phyloP scores from a whole-genome alignment of 1,140 invertebrate genomes.

The Bathynomus jamesi region DNA sequence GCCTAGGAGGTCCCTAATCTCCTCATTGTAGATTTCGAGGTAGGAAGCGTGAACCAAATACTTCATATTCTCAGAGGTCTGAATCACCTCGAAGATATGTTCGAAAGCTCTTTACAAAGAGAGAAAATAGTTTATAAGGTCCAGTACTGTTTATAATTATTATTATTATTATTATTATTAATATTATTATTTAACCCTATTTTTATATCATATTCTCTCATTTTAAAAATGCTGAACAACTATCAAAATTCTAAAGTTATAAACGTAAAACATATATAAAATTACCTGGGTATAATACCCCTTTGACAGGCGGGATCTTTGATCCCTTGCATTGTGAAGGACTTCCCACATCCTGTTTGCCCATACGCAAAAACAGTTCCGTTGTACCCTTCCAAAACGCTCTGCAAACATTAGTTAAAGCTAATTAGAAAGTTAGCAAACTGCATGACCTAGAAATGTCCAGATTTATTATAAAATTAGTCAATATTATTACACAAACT shows the following conservation, averaged over 20 bases:
- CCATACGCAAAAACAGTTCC: slow-evolving; percentile 81
- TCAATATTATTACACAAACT: too few species aligned
- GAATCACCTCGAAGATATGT: slow-evolving; percentile 85
- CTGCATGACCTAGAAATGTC: too few species aligned
- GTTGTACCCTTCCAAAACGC: slow-evolving; percentile 78
- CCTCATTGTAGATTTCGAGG: slow-evolving; percentile 88
- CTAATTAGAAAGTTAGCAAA: too few species aligned
- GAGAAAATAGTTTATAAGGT: not conserved
- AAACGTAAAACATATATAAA: not conserved
- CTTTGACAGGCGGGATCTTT: slow-evolving; percentile 48
- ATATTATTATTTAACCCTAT: too few species aligned
- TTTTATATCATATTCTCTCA: too few species aligned
- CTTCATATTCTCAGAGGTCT: slow-evolving; percentile 67
- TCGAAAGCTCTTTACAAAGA: slow-evolving; percentile 59
- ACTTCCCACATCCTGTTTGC: slow-evolving; percentile 72
- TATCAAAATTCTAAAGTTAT: too few species aligned
- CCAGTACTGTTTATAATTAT: not conserved
- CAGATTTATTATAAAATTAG: too few species aligned
- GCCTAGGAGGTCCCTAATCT: slow-evolving; percentile 58
- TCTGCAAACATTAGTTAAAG: slow-evolving; percentile 45
- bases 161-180: not conserved
- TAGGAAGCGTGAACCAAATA: slow-evolving; percentile 85
- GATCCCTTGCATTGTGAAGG: slow-evolving; percentile 51
- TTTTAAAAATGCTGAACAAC: too few species aligned
- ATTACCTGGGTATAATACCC: slow-evolving; percentile 65